Percentiles rank a stretch among this genome's conserved stretches.
phyloP scores from a whole-genome alignment of 2,888 invertebrate species.

The Cephalotes varians region DNA sequence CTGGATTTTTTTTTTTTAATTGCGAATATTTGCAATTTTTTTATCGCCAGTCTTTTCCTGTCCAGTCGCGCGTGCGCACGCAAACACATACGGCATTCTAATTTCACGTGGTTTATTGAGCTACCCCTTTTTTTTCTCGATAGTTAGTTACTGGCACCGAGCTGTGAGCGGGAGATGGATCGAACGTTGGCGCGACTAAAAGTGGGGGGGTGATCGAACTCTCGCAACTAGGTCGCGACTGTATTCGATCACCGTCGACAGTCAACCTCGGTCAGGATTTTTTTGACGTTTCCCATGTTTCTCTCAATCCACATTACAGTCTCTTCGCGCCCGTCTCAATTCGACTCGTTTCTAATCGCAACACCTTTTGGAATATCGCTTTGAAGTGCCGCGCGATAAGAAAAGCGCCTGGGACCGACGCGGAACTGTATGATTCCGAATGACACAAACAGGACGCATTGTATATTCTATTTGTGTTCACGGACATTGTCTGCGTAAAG shows the following conservation, averaged over 20 bases:
- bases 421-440: not conserved
- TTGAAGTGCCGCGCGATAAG: not conserved
- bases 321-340: not conserved
- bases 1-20: not conserved
- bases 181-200: conserved; percentile 50
- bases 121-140: not conserved
- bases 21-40: too few species aligned
- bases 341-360: not conserved
- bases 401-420: not conserved
- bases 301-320: not conserved
- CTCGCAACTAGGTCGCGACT: conserved; percentile 73
- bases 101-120: not conserved
- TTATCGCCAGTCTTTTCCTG: not conserved
- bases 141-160: conserved; percentile 15
- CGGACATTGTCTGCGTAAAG: not conserved
- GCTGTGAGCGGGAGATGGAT: conserved; percentile 48
- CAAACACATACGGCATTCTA: not conserved
- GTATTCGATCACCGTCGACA: conserved; percentile 59
- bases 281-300: conserved; percentile 25
- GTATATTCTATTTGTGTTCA: conserved; percentile 17
- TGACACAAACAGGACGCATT: not conserved
- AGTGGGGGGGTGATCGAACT: conserved; percentile 72
- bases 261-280: conserved; percentile 41
- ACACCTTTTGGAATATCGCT: not conserved
- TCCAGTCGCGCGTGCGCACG: not conserved